phyloP scores from a whole-genome alignment of 2,888 invertebrate species.

The Caenorhabditis doughertyi region DNA sequence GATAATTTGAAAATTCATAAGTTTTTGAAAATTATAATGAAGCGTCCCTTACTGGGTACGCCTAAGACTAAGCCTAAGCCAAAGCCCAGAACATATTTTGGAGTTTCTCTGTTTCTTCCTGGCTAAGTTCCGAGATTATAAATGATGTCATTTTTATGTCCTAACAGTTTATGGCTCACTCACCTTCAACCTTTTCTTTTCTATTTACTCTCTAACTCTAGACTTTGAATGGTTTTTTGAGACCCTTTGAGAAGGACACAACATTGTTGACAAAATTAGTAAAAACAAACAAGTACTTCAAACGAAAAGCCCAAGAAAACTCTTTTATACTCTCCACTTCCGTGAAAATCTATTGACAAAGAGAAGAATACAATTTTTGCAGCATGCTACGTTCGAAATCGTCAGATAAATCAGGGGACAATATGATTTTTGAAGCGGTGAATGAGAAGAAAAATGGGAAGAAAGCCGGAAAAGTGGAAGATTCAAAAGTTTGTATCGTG shows the following conservation, averaged over 20 bases:
- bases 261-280: constrained; percentile 54
- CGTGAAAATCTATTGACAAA: constrained; percentile 1
- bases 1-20: no score
- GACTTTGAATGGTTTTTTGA: constrained; percentile 45
- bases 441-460: constrained; percentile 49
- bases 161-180: neutral
- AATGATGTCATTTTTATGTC: no score
- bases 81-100: no score
- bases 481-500: constrained; percentile 63
- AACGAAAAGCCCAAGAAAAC: constrained; percentile 5
- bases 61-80: no score
- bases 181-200: neutral
- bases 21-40: no score
- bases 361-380: constrained; percentile 36
- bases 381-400: constrained; percentile 62
- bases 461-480: constrained; percentile 48
- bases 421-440: constrained; percentile 39
- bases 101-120: no score
- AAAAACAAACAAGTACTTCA: constrained; percentile 59
- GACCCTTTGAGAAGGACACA: constrained; percentile 20
- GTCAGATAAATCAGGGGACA: constrained; percentile 45
- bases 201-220: constrained; percentile 24
- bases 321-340: constrained; percentile 31
- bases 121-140: no score
- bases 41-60: no score